A percentile compares a stretch with the other conserved stretches of the same genome.
Evolutionary conservation across 2,113 vertebrate genomes (phyloP).

Genomic region (Carollia perspicillata): DNA sequence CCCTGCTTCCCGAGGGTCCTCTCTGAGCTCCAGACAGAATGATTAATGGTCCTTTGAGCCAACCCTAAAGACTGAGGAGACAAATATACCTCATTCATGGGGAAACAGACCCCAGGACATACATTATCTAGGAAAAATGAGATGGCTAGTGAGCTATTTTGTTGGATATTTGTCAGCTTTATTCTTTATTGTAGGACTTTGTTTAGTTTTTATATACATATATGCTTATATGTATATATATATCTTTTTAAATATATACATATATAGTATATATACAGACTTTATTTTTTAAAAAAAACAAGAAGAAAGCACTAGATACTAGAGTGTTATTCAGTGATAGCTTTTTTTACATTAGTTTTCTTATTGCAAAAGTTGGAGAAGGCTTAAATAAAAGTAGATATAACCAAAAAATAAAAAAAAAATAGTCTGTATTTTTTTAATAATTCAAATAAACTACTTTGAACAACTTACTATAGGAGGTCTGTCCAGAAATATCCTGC

Average conservation of each 20-base stretch:
- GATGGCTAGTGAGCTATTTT: slow-evolving; percentile 37
- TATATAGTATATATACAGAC: background rate
- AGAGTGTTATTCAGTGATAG: background rate
- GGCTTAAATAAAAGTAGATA: background rate
- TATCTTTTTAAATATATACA: background rate
- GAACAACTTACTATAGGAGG: background rate
- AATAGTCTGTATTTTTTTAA: background rate
- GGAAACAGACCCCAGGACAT: slow-evolving; percentile 46
- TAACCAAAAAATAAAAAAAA: background rate
- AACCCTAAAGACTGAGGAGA: slow-evolving; percentile 43
- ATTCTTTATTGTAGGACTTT: slow-evolving; percentile 1
- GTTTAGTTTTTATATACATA: background rate
- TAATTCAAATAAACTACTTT: background rate
- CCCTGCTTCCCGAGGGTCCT: background rate
- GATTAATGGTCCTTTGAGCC: slow-evolving; percentile 52
- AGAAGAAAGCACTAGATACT: background rate
- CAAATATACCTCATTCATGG: slow-evolving; percentile 58
- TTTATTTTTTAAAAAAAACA: background rate
- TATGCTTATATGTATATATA: background rate
- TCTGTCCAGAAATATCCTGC: no score
- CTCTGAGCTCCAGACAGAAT: slow-evolving; percentile 46
- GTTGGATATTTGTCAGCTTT: background rate
- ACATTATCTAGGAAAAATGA: slow-evolving; percentile 60
- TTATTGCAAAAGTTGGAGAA: background rate
- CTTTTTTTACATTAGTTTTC: background rate